Percentiles rank a stretch among this genome's conserved stretches.
phyloP scores from a whole-genome alignment of 2,113 vertebrate species.

The Bostrychus sinensis region DNA sequence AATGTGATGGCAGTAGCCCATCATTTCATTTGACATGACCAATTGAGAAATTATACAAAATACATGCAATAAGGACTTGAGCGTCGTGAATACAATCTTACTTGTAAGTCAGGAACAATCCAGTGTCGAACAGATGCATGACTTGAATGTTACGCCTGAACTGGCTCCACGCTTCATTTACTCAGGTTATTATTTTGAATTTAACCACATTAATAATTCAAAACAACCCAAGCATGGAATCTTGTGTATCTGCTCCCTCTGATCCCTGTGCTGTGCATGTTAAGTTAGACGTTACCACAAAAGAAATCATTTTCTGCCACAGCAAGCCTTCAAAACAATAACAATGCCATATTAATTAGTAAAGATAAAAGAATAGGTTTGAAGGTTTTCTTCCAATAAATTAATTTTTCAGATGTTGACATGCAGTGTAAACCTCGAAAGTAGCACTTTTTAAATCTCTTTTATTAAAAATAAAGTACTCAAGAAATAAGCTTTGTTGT shows the following conservation, averaged over 20 bases:
- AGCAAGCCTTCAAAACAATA: slow-evolving; percentile 1
- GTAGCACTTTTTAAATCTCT: too few species aligned
- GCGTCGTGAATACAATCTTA: neutral
- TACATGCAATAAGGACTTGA: too few species aligned
- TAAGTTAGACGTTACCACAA: neutral
- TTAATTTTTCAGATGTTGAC: too few species aligned
- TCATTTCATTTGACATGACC: neutral
- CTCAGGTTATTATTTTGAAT: slow-evolving; percentile 10
- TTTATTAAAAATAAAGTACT: too few species aligned
- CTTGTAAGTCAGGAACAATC: neutral
- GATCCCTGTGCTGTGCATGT: slow-evolving; percentile 3
- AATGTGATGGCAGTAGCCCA: neutral
- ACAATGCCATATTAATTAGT: neutral
- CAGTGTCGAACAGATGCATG: neutral
- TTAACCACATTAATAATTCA: slow-evolving; percentile 8
- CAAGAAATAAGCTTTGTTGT: too few species aligned
- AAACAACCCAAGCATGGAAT: neutral
- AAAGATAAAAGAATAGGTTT: neutral
- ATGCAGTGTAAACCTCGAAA: too few species aligned
- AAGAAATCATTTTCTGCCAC: neutral
- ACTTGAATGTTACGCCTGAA: neutral
- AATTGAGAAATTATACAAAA: neutral
- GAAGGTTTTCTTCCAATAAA: neutral
- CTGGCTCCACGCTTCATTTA: neutral
- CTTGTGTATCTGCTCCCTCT: slow-evolving; percentile 1